Evolutionary conservation across 2,797 vertebrate genomes (phyloP).

Genomic region (Tympanoctomys barrerae): DNA sequence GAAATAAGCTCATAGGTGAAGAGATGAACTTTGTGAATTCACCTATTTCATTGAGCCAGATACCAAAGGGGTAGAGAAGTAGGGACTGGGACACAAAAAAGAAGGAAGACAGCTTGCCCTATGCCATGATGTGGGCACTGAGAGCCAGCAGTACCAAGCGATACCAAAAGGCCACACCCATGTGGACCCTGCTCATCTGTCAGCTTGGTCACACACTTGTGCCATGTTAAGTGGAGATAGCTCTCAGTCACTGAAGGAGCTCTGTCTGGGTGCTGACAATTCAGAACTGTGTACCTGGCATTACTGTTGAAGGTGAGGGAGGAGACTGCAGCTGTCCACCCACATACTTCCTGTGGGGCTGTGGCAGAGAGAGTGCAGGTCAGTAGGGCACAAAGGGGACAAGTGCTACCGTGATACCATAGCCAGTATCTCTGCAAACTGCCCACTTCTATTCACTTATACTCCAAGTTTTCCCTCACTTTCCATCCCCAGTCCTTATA

Average conservation of each 20-base stretch:
- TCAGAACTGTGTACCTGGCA: neutral
- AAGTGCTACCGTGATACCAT: accelerated
- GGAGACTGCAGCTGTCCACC: too few species aligned
- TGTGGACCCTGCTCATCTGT: neutral
- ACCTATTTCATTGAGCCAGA: neutral
- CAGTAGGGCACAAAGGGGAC: neutral
- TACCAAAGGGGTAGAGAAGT: neutral
- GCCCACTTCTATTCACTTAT: neutral
- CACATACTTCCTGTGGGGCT: neutral
- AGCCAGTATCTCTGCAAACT: neutral
- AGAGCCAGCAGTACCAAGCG: neutral
- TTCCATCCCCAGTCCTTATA: neutral
- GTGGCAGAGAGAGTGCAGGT: neutral
- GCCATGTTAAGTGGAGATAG: neutral
- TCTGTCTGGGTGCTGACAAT: neutral
- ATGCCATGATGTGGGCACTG: too few species aligned
- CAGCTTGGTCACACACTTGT: neutral
- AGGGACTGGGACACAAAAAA: neutral
- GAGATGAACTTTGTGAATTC: neutral
- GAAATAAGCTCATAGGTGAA: neutral
- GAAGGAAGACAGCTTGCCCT: neutral
- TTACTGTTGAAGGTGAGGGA: neutral
- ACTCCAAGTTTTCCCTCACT: too few species aligned
- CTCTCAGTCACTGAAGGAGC: neutral
- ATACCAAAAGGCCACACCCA: neutral